Evolutionary conservation across 92 coral and sea anemone species (phyloP), one percentile per base, ranked within the genome.

Genomic region (Epizoanthus ramosus): DNA sequence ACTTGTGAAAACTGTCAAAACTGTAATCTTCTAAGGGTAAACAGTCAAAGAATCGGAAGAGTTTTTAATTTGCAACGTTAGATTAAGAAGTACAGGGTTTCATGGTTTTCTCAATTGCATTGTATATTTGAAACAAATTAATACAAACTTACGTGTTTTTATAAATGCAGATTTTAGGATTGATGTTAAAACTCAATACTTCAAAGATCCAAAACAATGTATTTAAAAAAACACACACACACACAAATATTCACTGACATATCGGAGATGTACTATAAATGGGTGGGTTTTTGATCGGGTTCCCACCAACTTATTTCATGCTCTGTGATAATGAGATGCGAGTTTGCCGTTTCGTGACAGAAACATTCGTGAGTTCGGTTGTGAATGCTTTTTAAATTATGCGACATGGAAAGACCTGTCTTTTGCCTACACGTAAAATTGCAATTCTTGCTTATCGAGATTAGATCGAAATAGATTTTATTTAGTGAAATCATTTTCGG

Each of bases 381-480:
- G 18, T 41, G 41, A 22, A 77, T 23, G 22, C 39, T 37, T 61
- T 61, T 45, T 37, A 77, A 77, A 61, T 61, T 77, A 77, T 77
- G 82, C 82, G 66, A 50, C 14, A 50, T 50, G 82, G 47, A 61
- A 61, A 33, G 10, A 14, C 28, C 37, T 33, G 67, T 60, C 63
- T 37, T 50, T 77, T 77, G 39, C 9, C 82, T 39, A 61, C 63
- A 31, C 63, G 82, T 22, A 61, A 77, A 16, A 77, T 8, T 60
- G 71, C n/a, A 10, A 6, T 60, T 77, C 57, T 37, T 77, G 39
- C 63, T 77, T 22, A 37, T 35, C 63, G 12, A 13, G 71, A 39
- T 77, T 60, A 77, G 71, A 77, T 77, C 82, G 24, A 75, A 60
- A 37, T 77, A 61, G 41, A 69, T 77, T 61, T 77, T 77, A 77